phyloP scores from a whole-genome alignment of 2,888 invertebrate genomes.

The Tigriopus californicus region DNA sequence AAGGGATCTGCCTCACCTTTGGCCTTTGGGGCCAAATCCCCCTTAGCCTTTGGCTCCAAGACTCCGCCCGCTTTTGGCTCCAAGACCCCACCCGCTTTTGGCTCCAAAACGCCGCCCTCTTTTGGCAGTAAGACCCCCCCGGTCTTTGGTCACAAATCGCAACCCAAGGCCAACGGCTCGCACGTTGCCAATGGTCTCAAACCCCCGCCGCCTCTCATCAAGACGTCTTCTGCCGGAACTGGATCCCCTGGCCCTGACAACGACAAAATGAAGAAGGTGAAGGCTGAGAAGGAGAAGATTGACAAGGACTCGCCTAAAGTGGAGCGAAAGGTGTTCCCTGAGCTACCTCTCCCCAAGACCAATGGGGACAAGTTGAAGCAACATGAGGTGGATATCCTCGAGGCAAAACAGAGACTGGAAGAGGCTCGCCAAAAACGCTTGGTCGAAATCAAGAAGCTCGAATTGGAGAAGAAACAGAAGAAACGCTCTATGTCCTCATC shows the following conservation, averaged over 20 bases:
- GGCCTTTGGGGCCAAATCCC: not conserved
- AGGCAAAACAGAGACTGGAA: conserved; percentile 1
- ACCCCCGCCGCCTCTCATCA: not conserved
- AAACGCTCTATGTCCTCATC: not conserved
- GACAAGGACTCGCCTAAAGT: not conserved
- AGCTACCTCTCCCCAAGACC: not conserved
- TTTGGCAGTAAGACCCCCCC: not conserved
- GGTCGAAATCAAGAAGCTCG: not conserved
- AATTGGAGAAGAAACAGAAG: not conserved
- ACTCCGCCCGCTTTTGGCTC: not conserved
- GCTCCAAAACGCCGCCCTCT: not conserved
- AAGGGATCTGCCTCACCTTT: not conserved
- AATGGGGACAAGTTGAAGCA: conserved; percentile 2
- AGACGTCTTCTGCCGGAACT: not conserved
- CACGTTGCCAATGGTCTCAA: not conserved
- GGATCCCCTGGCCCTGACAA: no score
- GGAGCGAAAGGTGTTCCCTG: not conserved
- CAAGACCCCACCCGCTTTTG: no score
- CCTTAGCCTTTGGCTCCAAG: not conserved
- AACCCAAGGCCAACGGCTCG: not conserved
- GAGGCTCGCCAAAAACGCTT: not conserved
- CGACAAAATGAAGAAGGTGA: not conserved
- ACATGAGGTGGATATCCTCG: conserved; percentile 1
- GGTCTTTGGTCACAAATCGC: not conserved
- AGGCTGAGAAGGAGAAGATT: not conserved